These are phyloP conservation scores for Pristionchus exspectatus DNA, from an alignment of 2,888 invertebrate genomes.

Conservation along the genomic window DNA sequence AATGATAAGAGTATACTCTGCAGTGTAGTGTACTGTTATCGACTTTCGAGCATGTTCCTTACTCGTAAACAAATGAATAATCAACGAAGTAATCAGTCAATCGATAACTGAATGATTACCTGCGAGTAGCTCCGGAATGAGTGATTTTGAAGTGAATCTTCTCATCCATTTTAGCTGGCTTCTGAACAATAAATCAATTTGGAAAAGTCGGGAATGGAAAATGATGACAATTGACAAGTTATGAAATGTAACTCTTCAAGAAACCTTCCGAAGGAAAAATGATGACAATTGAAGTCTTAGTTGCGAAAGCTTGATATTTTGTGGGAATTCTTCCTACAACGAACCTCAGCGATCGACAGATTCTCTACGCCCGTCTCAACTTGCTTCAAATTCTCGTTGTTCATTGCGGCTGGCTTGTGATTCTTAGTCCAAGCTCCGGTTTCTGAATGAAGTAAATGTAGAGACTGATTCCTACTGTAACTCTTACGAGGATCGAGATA, in stretches of 20 bases:
- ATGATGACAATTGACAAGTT: conserved; percentile 17
- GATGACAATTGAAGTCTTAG: not conserved
- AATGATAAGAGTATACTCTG: not conserved
- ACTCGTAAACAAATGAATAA: not conserved
- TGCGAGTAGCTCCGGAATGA: not conserved
- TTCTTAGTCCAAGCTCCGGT: not conserved
- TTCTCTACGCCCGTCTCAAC: not conserved
- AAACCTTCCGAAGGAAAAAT: not conserved
- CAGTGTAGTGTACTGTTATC: not conserved
- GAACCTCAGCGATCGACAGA: not conserved
- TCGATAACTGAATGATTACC: not conserved
- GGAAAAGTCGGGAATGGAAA: not conserved
- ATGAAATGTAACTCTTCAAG: not conserved
- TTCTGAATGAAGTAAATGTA: not conserved
- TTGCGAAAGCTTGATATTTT: not conserved
- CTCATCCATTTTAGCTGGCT: conserved; percentile 6
- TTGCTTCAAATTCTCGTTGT: not conserved
- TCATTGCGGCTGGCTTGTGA: not conserved
- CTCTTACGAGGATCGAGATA: not conserved
- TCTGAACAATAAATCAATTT: not conserved
- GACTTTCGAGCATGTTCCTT: not conserved
- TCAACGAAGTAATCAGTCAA: not conserved
- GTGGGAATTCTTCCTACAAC: not conserved
- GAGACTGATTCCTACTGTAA: not conserved
- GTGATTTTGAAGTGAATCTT: conserved; percentile 45